Conservation (phyloP, 2,113 vertebrate genomes). For the Neotragus moschatus region DNA sequence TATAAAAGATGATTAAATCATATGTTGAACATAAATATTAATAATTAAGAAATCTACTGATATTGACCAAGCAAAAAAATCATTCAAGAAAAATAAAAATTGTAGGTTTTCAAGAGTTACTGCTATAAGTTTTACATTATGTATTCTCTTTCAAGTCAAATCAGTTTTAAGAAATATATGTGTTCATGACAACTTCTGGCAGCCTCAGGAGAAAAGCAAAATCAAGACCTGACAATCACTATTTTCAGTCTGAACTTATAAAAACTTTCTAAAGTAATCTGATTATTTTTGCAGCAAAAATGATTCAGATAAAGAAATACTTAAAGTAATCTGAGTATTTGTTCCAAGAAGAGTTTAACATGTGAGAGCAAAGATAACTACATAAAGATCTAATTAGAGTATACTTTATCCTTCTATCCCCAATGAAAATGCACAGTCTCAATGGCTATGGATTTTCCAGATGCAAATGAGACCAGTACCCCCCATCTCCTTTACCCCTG, state of each 20-base stretch:
- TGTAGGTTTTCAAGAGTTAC: neutral
- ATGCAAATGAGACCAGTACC: neutral
- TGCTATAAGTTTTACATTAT: neutral
- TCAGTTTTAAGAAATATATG: neutral
- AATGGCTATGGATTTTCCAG: neutral
- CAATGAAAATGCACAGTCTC: neutral
- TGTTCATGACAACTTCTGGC: neutral
- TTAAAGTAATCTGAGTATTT: neutral
- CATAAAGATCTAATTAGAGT: neutral
- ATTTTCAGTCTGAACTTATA: neutral
- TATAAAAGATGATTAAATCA: neutral
- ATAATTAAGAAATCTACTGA: neutral
- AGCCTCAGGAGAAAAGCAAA: neutral
- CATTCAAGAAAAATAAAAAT: neutral
- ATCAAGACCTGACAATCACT: neutral
- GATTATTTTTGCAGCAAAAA: no score
- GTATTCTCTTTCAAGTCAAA: neutral
- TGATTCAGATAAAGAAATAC: no score
- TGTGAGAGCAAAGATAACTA: neutral
- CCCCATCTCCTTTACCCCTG: neutral
- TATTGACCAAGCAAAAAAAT: neutral
- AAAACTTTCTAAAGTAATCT: neutral
- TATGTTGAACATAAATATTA: neutral
- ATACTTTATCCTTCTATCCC: neutral
- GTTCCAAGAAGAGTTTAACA: neutral